phyloP scores from a whole-genome alignment of 23 tunicate species.

The Botrylloides violaceus region DNA sequence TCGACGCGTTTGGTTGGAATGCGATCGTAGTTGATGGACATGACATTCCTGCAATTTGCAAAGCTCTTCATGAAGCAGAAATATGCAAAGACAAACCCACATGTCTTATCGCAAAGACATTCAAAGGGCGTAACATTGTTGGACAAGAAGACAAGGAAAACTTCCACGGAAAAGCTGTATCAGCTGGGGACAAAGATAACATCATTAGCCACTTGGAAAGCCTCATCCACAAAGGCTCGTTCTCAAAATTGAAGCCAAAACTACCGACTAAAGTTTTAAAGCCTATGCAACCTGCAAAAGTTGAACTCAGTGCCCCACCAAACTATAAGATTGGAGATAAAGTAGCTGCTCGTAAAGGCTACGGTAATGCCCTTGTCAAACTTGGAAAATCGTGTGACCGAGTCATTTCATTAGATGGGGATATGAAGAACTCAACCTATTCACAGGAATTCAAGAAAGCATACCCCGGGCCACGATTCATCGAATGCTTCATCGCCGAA shows the following conservation, averaged over 20 bases:
- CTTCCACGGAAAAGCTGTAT: slow-evolving; percentile 92
- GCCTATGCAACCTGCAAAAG: slow-evolving; percentile 31
- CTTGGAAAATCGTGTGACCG: slow-evolving; percentile 73
- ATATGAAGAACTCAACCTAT: slow-evolving; percentile 95
- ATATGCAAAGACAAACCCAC: slow-evolving; percentile 62
- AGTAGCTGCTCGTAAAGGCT: slow-evolving; percentile 74
- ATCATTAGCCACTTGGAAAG: slow-evolving; percentile 38
- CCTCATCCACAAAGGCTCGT: slow-evolving; percentile 27
- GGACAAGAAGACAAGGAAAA: slow-evolving; percentile 77
- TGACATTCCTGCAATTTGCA: slow-evolving; percentile 37
- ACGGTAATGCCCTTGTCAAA: slow-evolving; percentile 82
- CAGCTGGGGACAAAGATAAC: slow-evolving; percentile 45
- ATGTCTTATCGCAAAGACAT: slow-evolving; percentile 84
- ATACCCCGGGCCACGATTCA: slow-evolving; percentile 69
- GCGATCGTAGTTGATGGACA: slow-evolving; percentile 90
- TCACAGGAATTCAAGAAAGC: slow-evolving; percentile 87
- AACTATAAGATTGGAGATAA: slow-evolving; percentile 70
- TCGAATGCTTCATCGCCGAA: slow-evolving; percentile 98
- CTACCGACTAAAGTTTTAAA: slow-evolving; percentile 29
- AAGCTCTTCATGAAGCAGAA: slow-evolving; percentile 71
- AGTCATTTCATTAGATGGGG: slow-evolving; percentile 85
- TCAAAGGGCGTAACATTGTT: slow-evolving; percentile 80
- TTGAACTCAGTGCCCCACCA: slow-evolving; percentile 73
- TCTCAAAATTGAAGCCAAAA: slow-evolving; percentile 32
- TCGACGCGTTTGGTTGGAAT: slow-evolving; percentile 90